These are phyloP conservation scores for Chydorus sphaericus DNA, from an alignment of 2,888 invertebrate species.

Conservation along the genomic window DNA sequence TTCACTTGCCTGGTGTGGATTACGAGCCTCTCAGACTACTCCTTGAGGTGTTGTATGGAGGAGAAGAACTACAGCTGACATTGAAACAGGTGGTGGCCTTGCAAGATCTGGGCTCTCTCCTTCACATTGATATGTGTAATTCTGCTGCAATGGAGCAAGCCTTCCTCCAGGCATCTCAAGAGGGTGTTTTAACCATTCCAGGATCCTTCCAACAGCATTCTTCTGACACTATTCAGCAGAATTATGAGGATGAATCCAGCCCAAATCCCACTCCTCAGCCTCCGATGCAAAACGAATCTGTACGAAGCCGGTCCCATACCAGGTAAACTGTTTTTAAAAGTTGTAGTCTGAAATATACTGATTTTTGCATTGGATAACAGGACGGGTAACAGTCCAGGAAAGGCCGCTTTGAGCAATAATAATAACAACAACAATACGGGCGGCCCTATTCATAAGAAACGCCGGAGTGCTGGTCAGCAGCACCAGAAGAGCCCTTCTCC, in stretches of 20 bases:
- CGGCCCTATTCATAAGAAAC: not conserved
- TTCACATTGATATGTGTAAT: conserved; percentile 12
- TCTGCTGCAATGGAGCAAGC: conserved; percentile 8
- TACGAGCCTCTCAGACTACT: conserved; percentile 8
- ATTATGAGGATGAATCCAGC: conserved; percentile 3
- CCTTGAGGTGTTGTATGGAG: conserved; percentile 13
- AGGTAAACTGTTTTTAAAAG: not conserved
- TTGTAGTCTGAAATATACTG: no score
- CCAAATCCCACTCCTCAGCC: conserved; percentile 3
- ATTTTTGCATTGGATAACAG: no score
- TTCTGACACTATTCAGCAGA: not conserved
- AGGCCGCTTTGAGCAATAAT: not conserved
- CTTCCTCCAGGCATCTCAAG: conserved; percentile 12
- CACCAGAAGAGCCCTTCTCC: not conserved
- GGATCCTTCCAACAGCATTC: conserved; percentile 5
- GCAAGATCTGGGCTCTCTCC: conserved; percentile 12
- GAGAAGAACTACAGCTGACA: conserved; percentile 11
- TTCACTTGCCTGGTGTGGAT: conserved; percentile 13
- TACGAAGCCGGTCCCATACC: not conserved
- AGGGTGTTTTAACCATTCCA: conserved; percentile 12
- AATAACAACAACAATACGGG: not conserved
- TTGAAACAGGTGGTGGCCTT: conserved; percentile 10
- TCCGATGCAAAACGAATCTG: not conserved
- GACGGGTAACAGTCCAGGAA: not conserved
- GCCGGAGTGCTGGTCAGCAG: not conserved